Evolutionary conservation across 2,113 vertebrate species (phyloP), one percentile per base, ranked within the genome.

Genomic region (Nothobranchius kuhntae): DNA sequence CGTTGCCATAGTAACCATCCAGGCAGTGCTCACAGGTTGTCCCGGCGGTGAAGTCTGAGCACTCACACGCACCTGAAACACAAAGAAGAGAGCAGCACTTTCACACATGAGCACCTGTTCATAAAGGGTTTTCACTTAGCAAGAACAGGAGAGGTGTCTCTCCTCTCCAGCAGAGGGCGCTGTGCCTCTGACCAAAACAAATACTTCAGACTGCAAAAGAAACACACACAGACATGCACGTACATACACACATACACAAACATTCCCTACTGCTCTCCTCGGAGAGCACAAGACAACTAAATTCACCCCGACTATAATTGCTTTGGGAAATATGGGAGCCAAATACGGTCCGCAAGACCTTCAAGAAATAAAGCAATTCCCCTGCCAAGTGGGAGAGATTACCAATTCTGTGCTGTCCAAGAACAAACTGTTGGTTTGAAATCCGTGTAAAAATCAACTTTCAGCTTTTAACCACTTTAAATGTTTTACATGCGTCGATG

Each of bases 1-100:
- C 86, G 42, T 95, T 95, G 76, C 97, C 95, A 0, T 96, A 94
- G 91, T 95, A 98, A 75, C 97, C 95, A 0, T 92, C 87, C 76
- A 86, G 75, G 86, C 97, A 99, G 65, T 78, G 93, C 84, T 98
- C 94, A 1, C 96, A 99, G 90, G 91, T 92, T 0, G 62, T 79
- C 4, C 97, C 97, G 0, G 92, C 87, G 0, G 96, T 98, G 46
- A 95, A 94, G 89, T 96, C 92, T 26, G 71, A 73, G 38, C 97
- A 99, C 30, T 58, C 87, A 58, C 97, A 99, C 61, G 81, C 87
- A 66, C 97, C 97, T 98, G 90, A 38, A 84, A 86, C 53, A 63
- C 46, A 75, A 57, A 84, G 65, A 54, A 47, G 50, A 69, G 17
- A 3, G 48, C 4, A 53, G 58, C 44, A 55, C 24, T 52, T 7